Evolutionary conservation across 1,140 invertebrate species (phyloP).

Genomic region (Forficula auricularia): DNA sequence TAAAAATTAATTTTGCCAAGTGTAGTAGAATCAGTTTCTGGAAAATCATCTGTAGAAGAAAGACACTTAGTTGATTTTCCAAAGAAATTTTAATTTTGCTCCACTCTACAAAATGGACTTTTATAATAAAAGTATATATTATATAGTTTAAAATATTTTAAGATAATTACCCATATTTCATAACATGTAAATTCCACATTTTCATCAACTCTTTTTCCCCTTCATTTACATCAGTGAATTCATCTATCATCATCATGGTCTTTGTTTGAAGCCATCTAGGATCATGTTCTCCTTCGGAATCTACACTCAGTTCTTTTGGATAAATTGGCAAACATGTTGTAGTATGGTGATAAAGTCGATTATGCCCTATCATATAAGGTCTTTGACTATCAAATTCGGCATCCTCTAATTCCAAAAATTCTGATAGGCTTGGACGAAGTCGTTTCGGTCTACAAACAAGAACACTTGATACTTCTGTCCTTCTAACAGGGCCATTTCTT

Average conservation of each 20-base stretch:
- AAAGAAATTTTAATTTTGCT: too few relatives aligned
- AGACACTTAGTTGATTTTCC: too few relatives aligned
- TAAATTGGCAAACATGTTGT: conserved; percentile 82
- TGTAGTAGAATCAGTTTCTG: too few relatives aligned
- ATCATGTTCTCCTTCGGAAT: conserved; percentile 87
- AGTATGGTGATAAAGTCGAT: conserved; percentile 85
- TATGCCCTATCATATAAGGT: conserved; percentile 75
- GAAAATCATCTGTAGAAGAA: too few relatives aligned
- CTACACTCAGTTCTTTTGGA: conserved; percentile 83
- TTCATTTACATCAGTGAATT: conserved; percentile 96
- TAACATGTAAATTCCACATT: conserved; percentile 94
- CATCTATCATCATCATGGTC: conserved; percentile 94
- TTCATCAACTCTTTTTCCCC: conserved; percentile 98
- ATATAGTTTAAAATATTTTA: background rate
- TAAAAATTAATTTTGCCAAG: too few relatives aligned
- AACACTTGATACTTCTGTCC: conserved; percentile 74
- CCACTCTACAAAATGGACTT: too few relatives aligned
- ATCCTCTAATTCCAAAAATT: conserved; percentile 69
- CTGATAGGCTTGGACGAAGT: conserved; percentile 51
- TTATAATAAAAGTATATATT: too few relatives aligned
- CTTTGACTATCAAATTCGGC: conserved; percentile 60
- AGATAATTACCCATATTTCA: conserved; percentile 57
- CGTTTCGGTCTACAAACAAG: conserved; percentile 70
- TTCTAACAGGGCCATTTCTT: conserved; percentile 61
- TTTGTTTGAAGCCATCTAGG: conserved; percentile 86